These are phyloP conservation scores for Operophtera brumata DNA, from an alignment of 2,888 invertebrate genomes.

Conservation along the genomic window DNA sequence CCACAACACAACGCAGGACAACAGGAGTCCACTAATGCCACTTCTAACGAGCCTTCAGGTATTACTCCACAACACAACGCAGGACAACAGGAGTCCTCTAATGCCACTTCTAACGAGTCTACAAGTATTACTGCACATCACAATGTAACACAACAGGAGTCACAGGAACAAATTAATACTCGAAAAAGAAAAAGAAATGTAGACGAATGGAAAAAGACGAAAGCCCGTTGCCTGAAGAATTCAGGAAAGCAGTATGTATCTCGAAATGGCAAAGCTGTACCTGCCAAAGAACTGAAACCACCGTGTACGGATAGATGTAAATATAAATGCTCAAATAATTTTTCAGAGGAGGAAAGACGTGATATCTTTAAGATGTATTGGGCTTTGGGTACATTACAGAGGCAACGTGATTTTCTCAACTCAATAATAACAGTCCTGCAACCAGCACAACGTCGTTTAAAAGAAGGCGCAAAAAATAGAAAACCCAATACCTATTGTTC, in stretches of 20 bases:
- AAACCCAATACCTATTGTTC: background rate
- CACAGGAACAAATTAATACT: background rate
- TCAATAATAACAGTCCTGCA: conserved; percentile 2
- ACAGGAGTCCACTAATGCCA: too few species aligned
- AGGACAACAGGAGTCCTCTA: too few species aligned
- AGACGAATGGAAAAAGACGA: background rate
- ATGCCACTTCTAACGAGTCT: background rate
- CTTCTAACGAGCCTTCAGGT: too few species aligned
- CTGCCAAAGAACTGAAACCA: conserved; percentile 1
- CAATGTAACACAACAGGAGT: background rate
- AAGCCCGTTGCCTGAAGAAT: background rate
- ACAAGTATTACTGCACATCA: background rate
- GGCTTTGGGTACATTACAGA: background rate
- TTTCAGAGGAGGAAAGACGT: background rate
- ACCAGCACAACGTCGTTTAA: conserved; percentile 1
- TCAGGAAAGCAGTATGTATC: background rate
- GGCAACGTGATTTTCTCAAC: conserved; percentile 3
- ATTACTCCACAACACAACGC: too few species aligned
- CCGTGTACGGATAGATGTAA: background rate
- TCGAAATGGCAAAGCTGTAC: background rate
- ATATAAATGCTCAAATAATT: background rate
- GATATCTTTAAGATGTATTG: conserved; percentile 2
- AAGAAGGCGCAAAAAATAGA: conserved; percentile 1
- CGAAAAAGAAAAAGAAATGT: background rate
- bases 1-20: too few species aligned